These are phyloP conservation scores for Andinoacara biseriatus DNA, from an alignment of 2,113 vertebrate genomes.

Conservation along the genomic window DNA sequence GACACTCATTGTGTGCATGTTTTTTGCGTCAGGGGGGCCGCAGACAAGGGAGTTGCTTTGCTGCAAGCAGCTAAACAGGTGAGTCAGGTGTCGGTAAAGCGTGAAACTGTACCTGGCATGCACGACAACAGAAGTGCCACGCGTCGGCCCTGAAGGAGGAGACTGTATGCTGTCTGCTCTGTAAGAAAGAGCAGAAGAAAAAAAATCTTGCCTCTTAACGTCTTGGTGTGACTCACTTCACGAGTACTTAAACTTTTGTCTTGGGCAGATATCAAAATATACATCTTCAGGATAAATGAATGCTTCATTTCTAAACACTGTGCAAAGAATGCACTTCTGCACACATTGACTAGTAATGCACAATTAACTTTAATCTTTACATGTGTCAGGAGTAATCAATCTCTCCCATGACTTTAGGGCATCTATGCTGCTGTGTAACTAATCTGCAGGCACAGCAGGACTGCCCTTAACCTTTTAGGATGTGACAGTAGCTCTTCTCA, in stretches of 20 bases:
- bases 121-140: constrained; percentile 67
- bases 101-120: constrained; percentile 68
- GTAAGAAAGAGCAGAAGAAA: constrained; percentile 21
- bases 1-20: constrained; percentile 35
- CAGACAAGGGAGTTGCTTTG: constrained; percentile 37
- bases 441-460: constrained; percentile 56
- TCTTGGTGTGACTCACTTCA: constrained; percentile 11
- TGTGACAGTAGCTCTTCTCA: constrained; percentile 48
- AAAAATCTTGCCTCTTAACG: background rate
- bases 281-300: background rate
- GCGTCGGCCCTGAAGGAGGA: constrained; percentile 56
- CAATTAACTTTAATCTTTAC: constrained; percentile 28
- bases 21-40: constrained; percentile 23
- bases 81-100: constrained; percentile 66
- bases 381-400: constrained; percentile 54
- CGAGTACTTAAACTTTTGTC: background rate
- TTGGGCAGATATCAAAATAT: background rate
- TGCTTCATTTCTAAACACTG: background rate
- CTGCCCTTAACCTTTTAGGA: constrained; percentile 51
- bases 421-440: constrained; percentile 45
- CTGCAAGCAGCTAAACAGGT: constrained; percentile 75
- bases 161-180: constrained; percentile 23
- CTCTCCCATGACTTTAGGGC: constrained; percentile 34
- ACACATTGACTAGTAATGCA: constrained; percentile 1
- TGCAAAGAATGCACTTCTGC: background rate